Conservation (phyloP, 2,797 vertebrate species). For the Sebastes elongatus region DNA sequence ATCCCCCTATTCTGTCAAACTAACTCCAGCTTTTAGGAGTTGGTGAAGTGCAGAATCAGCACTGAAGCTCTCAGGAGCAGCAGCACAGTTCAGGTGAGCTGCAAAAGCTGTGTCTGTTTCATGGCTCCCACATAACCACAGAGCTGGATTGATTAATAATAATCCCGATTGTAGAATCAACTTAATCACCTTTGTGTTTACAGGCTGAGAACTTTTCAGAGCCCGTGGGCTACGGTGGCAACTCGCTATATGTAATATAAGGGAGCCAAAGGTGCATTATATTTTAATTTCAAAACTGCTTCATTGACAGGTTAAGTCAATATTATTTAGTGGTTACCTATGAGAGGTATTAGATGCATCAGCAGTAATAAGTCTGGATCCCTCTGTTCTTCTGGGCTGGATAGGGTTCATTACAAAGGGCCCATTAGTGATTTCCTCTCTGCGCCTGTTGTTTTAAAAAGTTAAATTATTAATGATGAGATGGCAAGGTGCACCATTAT, state of each 20-base stretch:
- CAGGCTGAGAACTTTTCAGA: background rate
- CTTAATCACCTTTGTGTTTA: background rate
- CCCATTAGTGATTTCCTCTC: background rate
- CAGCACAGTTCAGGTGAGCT: background rate
- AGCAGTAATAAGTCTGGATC: background rate
- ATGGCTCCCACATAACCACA: slow-evolving; percentile 12
- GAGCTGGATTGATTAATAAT: background rate
- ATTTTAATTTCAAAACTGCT: background rate
- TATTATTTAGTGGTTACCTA: background rate
- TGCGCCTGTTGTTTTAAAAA: background rate
- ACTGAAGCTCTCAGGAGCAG: background rate
- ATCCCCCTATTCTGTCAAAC: slow-evolving; percentile 40
- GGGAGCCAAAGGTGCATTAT: background rate
- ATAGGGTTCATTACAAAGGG: background rate
- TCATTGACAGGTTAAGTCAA: background rate
- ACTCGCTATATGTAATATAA: background rate
- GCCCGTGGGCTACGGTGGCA: background rate
- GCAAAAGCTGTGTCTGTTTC: slow-evolving; percentile 3
- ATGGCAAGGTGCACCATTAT: background rate
- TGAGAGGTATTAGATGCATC: background rate
- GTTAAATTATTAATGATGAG: background rate
- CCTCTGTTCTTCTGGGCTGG: background rate
- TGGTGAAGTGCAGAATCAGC: slow-evolving; percentile 36
- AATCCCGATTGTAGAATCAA: background rate
- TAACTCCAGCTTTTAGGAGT: slow-evolving; percentile 28